phyloP scores from a whole-genome alignment of 2,113 vertebrate genomes.

The Castor canadensis region DNA sequence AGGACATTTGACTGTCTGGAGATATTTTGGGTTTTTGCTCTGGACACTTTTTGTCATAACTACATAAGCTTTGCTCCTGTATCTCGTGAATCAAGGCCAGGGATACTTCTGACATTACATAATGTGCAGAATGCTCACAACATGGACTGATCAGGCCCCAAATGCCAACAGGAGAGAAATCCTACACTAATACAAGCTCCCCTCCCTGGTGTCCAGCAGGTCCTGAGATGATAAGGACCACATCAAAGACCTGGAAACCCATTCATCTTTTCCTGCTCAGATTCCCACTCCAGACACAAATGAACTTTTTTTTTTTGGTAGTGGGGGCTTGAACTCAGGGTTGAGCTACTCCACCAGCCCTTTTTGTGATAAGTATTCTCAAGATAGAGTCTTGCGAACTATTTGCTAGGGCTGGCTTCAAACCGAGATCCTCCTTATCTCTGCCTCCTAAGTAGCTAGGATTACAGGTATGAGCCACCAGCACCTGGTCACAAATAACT shows the following conservation, averaged over 20 bases:
- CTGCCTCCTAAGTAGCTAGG: too few relatives aligned
- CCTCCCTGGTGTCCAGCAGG: not conserved
- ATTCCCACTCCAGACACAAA: not conserved
- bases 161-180: not conserved
- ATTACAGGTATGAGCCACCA: too few relatives aligned
- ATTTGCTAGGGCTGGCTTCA: too few relatives aligned
- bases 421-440: too few relatives aligned
- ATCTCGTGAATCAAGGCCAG: not conserved
- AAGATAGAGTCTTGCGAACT: too few relatives aligned
- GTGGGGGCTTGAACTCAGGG: too few relatives aligned
- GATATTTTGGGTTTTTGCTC: not conserved
- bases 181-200: not conserved
- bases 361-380: too few relatives aligned
- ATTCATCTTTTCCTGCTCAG: not conserved
- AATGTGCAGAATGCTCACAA: not conserved
- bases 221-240: not conserved
- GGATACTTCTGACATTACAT: not conserved
- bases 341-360: too few relatives aligned
- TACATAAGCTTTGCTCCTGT: not conserved
- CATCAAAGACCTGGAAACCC: not conserved
- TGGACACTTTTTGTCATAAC: not conserved
- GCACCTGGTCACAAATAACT: too few relatives aligned
- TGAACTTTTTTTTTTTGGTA: too few relatives aligned
- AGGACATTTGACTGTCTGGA: not conserved
- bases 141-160: not conserved